phyloP scores from a whole-genome alignment of 2,888 invertebrate genomes.

The Ormyrus labotus region DNA sequence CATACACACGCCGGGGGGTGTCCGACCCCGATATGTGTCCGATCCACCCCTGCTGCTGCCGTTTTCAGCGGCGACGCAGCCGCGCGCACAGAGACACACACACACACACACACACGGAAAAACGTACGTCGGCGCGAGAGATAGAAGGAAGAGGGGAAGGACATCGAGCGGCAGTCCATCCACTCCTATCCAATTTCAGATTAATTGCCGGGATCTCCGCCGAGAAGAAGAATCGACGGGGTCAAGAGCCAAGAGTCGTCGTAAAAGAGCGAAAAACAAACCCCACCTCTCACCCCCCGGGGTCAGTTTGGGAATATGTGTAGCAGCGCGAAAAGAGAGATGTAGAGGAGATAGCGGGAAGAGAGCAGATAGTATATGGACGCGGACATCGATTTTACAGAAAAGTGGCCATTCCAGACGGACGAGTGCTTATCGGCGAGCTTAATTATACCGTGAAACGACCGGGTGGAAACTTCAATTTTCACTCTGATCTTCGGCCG shows the following conservation, averaged over 20 bases:
- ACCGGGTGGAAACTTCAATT: constrained; percentile 41
- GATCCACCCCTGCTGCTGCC: constrained; percentile 29
- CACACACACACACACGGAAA: background rate
- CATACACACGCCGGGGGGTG: constrained; percentile 5
- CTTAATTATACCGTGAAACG: constrained; percentile 52
- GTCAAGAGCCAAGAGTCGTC: constrained; percentile 24
- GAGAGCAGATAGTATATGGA: background rate
- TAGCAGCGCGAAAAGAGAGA: constrained; percentile 21
- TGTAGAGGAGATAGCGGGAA: background rate
- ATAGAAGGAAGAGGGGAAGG: constrained; percentile 1
- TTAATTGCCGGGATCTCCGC: constrained; percentile 68
- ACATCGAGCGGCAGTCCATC: constrained; percentile 8
- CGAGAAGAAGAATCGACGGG: constrained; percentile 55
- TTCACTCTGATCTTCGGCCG: constrained; percentile 39
- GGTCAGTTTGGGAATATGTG: background rate
- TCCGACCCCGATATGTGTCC: constrained; percentile 41
- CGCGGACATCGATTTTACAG: constrained; percentile 25
- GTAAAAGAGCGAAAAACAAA: constrained; percentile 46
- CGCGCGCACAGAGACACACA: background rate
- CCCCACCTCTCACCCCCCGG: background rate
- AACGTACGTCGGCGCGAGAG: background rate
- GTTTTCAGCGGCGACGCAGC: background rate
- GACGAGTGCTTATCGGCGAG: constrained; percentile 29
- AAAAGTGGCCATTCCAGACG: background rate
- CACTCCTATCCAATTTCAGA: constrained; percentile 69